Base-by-base conservation (phyloP, 2,888 invertebrate genomes). In the Aporophyla lueneburgensis region DNA sequence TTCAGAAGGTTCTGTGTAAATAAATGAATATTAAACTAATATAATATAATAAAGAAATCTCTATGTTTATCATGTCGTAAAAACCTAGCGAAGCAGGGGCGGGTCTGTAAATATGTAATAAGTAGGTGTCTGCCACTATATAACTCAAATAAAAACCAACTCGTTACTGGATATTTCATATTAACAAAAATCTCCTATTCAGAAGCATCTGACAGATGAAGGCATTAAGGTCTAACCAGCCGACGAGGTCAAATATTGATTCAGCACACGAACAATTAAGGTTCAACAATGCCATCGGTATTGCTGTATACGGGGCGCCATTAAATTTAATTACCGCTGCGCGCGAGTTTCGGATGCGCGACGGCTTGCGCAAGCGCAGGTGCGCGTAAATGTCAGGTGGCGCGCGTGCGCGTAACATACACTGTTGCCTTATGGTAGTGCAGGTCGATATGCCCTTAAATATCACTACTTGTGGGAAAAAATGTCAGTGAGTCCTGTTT, bases 271-370 rank as follows among this genome's bases (percentile, higher is more conserved):
- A 80, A 82, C 85, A 88, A 89, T 86, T 83, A 82, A 76, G 74
- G 58, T 74, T 54, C 80, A 84, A 91, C 89, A 90, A 91, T 90
- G 86, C 87, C 87, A 81, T 80, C 77, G 77, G 82, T 76, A 78
- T 84, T 82, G 76, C 81, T 84, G 85, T 87, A 81, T 87, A 88
- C 79, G 83, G 86, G 69, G 83, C 84, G 88, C 89, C 81, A 91
- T 92, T 90, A 91, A 88, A 90, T 89, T 92, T 92, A 92, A 91
- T 91, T 91, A 91, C 83, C 81, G 74, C 85, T 76, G 84, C 85
- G 88, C 87, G 88, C 86, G 87, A 88, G 90, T 89, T 88, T 88
- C 77, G 84, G 87, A 87, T 88, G 87, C 88, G 87, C 88, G 75
- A 76, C 58, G 85, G 83, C 73, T 83, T 87, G 89, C 91, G 90